These are phyloP conservation scores for Eptatretus atami DNA, from an alignment of 2,797 vertebrate genomes.

Conservation along the genomic window DNA sequence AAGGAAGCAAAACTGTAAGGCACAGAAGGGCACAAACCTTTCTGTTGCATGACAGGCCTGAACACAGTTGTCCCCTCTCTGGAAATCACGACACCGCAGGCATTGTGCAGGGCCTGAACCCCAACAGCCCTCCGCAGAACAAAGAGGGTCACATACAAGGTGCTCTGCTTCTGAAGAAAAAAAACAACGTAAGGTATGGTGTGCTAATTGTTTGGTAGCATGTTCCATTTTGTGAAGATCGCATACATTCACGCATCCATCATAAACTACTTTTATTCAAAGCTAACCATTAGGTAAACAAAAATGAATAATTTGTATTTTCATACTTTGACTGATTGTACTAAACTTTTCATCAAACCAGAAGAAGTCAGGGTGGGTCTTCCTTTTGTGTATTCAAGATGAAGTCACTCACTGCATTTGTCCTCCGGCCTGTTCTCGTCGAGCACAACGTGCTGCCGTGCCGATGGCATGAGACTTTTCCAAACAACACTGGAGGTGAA, in stretches of 20 bases:
- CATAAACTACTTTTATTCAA: too few species aligned
- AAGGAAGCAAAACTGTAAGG: too few species aligned
- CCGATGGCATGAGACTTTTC: slow-evolving; percentile 28
- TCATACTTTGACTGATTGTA: too few species aligned
- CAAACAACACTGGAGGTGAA: slow-evolving; percentile 41
- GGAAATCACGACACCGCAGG: slow-evolving; percentile 48
- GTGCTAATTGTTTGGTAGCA: too few species aligned
- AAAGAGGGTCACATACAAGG: slow-evolving; percentile 53
- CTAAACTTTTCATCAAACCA: too few species aligned
- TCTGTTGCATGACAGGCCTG: slow-evolving; percentile 54
- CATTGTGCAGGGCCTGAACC: slow-evolving; percentile 68
- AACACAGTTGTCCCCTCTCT: slow-evolving; percentile 42
- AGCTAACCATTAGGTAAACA: too few species aligned
- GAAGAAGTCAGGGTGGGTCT: too few species aligned
- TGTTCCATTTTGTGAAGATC: too few species aligned
- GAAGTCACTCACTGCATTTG: slow-evolving; percentile 25
- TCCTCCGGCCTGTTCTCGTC: slow-evolving; percentile 24
- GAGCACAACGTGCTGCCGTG: slow-evolving; percentile 29
- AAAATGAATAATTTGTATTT: too few species aligned
- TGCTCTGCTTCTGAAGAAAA: slow-evolving; percentile 30
- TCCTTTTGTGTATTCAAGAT: background rate
- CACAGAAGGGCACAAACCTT: slow-evolving; percentile 23
- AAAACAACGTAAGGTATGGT: slow-evolving; percentile 3
- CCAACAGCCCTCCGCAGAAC: slow-evolving; percentile 65
- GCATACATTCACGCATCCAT: too few species aligned